phyloP scores from a whole-genome alignment of 2,113 vertebrate species.

The Prinia subflava region DNA sequence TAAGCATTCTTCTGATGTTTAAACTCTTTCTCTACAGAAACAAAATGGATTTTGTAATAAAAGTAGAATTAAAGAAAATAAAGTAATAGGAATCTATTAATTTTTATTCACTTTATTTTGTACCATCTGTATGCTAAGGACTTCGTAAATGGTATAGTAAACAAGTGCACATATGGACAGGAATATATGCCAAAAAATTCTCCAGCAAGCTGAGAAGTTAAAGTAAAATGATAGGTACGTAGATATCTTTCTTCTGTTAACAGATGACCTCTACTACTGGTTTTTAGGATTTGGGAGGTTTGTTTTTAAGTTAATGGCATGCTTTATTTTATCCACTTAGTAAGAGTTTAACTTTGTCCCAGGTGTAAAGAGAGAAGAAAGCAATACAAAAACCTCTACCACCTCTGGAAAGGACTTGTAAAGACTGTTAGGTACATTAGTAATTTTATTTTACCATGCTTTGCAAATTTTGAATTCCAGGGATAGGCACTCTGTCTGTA shows the following conservation, averaged over 20 bases:
- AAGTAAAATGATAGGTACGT: not conserved
- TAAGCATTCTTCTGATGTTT: constrained; percentile 8
- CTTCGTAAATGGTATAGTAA: not conserved
- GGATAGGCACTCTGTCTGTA: not conserved
- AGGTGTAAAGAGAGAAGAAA: not conserved
- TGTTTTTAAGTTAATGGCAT: not conserved
- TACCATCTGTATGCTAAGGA: not conserved
- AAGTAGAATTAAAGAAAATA: constrained; percentile 2
- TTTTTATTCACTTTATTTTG: not conserved
- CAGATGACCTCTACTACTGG: not conserved
- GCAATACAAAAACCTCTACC: not conserved
- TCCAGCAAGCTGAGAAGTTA: not conserved
- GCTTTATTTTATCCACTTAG: not conserved
- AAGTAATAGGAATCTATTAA: not conserved
- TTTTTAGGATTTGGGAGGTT: not conserved
- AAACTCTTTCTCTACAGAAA: not conserved
- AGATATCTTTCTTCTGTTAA: not conserved
- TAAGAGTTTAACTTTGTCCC: not conserved
- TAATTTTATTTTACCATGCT: not conserved
- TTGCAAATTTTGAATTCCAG: not conserved
- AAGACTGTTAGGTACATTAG: not conserved
- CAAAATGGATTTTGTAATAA: constrained; percentile 22
- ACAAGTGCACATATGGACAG: not conserved
- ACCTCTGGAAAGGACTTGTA: not conserved
- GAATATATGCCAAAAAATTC: not conserved